phyloP scores from a whole-genome alignment of 2,113 vertebrate genomes.

The Hippocampus barbouri region DNA sequence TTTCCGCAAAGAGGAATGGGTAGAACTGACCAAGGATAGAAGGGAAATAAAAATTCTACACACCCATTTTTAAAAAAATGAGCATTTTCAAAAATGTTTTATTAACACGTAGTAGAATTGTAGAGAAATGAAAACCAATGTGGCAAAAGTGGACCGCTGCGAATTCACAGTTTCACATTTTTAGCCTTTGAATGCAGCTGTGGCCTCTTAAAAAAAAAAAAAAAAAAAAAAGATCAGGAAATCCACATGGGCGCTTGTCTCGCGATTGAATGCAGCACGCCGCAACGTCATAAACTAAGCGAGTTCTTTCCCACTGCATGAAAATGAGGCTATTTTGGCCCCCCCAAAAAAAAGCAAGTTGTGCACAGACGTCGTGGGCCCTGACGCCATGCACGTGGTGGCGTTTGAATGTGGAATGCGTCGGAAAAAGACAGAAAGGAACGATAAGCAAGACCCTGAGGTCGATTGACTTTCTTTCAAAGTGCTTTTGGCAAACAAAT shows the following conservation, averaged over 20 bases:
- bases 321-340: neutral
- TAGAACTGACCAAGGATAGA: no score
- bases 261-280: no score
- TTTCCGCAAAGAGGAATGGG: no score
- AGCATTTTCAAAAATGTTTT: no score
- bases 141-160: no score
- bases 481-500: no score
- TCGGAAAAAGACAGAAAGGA: slow-evolving; percentile 11
- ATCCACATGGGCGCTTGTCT: neutral
- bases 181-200: neutral
- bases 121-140: no score
- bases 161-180: neutral
- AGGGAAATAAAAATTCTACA: no score
- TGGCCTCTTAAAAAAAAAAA: slow-evolving; percentile 13
- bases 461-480: no score
- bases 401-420: neutral
- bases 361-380: neutral
- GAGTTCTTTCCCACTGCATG: neutral
- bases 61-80: no score
- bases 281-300: neutral
- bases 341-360: neutral
- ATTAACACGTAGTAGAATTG: no score
- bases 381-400: neutral
- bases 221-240: neutral
- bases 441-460: slow-evolving; percentile 17